Percentiles rank a stretch among this genome's conserved stretches.
Evolutionary conservation across 2,797 vertebrate genomes (phyloP).

Genomic region (Hippocampus kuda): DNA sequence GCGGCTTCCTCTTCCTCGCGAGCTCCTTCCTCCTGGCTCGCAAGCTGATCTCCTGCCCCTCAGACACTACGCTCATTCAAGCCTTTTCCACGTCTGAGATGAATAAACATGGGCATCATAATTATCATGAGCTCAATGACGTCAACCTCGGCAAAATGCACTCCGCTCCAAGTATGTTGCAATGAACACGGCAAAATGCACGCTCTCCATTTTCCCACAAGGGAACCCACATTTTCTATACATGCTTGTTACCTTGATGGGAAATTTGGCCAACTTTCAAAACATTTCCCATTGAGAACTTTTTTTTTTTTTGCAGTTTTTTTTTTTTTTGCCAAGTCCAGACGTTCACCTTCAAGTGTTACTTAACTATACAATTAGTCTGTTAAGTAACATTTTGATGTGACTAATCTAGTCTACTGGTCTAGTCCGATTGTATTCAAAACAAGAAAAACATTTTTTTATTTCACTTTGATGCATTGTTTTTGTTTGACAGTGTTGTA

Average conservation of each 20-base stretch:
- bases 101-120: constrained; percentile 60
- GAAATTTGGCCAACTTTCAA: constrained; percentile 9
- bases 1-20: constrained; percentile 31
- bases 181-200: neutral
- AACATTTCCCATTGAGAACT: neutral
- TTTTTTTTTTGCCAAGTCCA: neutral
- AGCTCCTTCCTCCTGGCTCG: constrained; percentile 30
- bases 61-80: constrained; percentile 59
- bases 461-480: too few relatives aligned
- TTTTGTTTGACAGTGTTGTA: too few relatives aligned
- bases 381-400: neutral
- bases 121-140: constrained; percentile 55
- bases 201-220: neutral
- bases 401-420: too few relatives aligned
- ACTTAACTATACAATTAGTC: neutral
- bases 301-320: neutral
- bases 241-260: constrained; percentile 14
- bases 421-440: too few relatives aligned
- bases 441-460: too few relatives aligned
- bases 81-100: constrained; percentile 53
- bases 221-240: neutral
- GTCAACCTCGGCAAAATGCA: constrained; percentile 23
- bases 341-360: neutral
- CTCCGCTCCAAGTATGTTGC: neutral
- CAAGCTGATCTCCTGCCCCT: neutral